phyloP scores from a whole-genome alignment of 2,113 vertebrate species.

The Callaeas wilsoni region DNA sequence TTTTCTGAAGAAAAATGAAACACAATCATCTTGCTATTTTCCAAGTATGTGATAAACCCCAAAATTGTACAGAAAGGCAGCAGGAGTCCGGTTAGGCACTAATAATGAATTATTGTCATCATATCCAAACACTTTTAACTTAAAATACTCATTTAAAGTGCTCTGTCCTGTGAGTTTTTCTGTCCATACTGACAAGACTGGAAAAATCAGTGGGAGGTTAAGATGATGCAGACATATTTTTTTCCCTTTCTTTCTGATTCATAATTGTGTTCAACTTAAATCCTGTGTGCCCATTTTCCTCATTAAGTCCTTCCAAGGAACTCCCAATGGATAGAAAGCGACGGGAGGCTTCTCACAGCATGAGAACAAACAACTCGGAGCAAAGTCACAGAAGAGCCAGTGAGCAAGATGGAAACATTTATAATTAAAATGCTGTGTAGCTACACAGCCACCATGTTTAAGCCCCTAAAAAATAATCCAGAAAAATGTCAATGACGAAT shows the following conservation, averaged over 20 bases:
- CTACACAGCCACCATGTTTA: not conserved
- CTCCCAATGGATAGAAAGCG: fast-evolving
- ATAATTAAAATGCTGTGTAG: not conserved
- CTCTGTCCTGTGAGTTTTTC: not conserved
- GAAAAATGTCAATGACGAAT: not conserved
- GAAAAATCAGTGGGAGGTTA: not conserved
- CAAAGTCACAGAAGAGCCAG: not conserved
- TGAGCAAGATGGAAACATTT: not conserved
- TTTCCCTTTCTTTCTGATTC: not conserved
- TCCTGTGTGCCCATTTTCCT: not conserved
- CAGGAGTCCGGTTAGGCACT: not conserved
- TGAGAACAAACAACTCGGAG: not conserved
- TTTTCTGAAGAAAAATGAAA: not conserved
- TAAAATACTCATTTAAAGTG: not conserved
- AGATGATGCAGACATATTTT: not conserved
- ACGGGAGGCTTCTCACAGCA: not conserved
- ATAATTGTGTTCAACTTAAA: not conserved
- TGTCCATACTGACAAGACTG: not conserved
- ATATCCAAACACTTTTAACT: not conserved
- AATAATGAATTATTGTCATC: not conserved
- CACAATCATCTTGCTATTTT: not conserved
- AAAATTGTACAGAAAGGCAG: not conserved
- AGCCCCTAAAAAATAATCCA: not conserved
- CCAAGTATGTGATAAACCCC: not conserved
- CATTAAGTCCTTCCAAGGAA: not conserved